Percentiles rank a stretch among this genome's conserved stretches.
Evolutionary conservation across 2,113 vertebrate genomes (phyloP).

Genomic region (Megalops atlanticus): DNA sequence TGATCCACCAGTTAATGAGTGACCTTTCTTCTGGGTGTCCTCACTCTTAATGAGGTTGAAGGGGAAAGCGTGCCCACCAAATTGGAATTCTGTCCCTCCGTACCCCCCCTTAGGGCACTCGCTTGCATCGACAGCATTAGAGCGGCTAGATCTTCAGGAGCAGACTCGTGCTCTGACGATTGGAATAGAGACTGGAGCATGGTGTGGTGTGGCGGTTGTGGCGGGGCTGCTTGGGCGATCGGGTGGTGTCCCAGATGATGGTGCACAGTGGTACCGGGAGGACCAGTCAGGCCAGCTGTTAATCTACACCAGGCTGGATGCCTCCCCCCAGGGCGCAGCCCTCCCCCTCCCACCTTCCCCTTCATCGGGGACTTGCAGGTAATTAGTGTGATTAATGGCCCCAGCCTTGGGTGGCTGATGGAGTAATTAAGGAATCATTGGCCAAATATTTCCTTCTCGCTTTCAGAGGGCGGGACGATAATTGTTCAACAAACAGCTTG

Average conservation of each 20-base stretch:
- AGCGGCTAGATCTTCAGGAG: too few species aligned
- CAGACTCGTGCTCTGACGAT: too few species aligned
- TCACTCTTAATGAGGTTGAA: too few species aligned
- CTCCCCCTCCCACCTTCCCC: constrained; percentile 11
- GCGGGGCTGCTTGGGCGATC: neutral
- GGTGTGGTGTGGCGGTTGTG: too few species aligned
- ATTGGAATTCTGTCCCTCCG: too few species aligned
- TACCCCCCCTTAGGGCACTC: too few species aligned
- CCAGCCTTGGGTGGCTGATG: constrained; percentile 40
- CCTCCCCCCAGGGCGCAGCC: constrained; percentile 25
- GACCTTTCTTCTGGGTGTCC: too few species aligned
- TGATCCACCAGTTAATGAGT: too few species aligned
- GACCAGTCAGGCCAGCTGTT: constrained; percentile 17
- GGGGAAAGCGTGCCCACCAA: too few species aligned
- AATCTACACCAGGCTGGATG: constrained; percentile 16
- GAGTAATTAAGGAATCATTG: constrained; percentile 58
- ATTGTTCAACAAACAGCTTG: constrained; percentile 43
- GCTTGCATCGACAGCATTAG: too few species aligned
- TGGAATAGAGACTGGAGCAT: too few species aligned
- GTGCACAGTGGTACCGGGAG: neutral
- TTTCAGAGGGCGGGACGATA: constrained; percentile 46
- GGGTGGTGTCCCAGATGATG: neutral
- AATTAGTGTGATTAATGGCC: constrained; percentile 64
- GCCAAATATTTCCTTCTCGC: constrained; percentile 51
- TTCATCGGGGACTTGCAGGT: constrained; percentile 43